phyloP scores from a whole-genome alignment of 2,888 invertebrate species.

The Drosophila demipolita region DNA sequence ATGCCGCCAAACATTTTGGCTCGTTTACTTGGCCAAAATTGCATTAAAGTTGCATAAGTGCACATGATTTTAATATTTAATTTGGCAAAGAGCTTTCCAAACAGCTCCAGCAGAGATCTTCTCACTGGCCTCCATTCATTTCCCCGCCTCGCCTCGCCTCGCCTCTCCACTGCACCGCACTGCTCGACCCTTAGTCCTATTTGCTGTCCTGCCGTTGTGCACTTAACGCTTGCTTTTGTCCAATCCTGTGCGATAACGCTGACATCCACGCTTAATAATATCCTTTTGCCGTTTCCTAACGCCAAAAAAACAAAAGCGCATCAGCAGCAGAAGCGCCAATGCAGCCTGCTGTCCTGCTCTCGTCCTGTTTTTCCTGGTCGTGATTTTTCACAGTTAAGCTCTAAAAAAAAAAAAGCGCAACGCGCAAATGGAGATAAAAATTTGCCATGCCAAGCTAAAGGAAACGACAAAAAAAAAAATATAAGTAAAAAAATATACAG shows the following conservation, averaged over 20 bases:
- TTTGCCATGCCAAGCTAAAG: constrained; percentile 75
- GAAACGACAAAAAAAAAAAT: constrained; percentile 66
- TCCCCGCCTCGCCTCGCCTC: background rate
- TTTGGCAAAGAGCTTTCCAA: constrained; percentile 80
- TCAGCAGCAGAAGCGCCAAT: constrained; percentile 16
- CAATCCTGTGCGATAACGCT: constrained; percentile 69
- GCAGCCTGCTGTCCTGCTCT: constrained; percentile 25
- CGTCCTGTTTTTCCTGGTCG: constrained; percentile 62
- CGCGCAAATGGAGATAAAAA: constrained; percentile 79
- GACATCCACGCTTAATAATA: constrained; percentile 81
- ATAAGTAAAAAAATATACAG: constrained; percentile 45
- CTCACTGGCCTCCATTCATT: background rate
- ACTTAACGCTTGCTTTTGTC: constrained; percentile 63
- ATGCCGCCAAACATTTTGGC: constrained; percentile 54
- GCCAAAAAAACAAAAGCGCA: constrained; percentile 75
- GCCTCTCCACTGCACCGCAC: background rate
- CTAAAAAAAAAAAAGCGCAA: constrained; percentile 59
- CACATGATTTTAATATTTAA: constrained; percentile 82
- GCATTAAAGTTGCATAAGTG: constrained; percentile 82
- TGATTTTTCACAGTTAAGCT: constrained; percentile 68
- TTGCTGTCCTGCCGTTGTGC: constrained; percentile 56
- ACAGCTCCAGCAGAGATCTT: constrained; percentile 40
- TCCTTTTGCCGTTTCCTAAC: constrained; percentile 64
- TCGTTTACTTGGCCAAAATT: constrained; percentile 77
- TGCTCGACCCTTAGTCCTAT: constrained; percentile 33